Conservation (phyloP, 2,888 invertebrate genomes). For the Macrosoma leucophasiata region DNA sequence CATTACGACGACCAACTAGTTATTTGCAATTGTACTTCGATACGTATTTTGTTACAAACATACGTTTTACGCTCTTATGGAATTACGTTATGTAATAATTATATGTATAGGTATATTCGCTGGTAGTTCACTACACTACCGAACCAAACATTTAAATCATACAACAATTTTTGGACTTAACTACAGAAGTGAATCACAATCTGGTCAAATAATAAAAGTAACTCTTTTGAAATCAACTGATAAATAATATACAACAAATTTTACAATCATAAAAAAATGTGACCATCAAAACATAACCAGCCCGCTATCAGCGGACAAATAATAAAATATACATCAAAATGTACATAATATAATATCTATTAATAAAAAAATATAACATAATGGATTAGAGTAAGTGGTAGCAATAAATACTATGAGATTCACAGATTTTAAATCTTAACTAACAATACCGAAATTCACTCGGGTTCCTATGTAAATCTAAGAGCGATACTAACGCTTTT, state of each 20-base stretch:
- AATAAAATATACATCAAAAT: slow-evolving; percentile 76
- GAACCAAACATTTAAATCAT: slow-evolving; percentile 45
- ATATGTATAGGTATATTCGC: slow-evolving; percentile 32
- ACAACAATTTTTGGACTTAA: slow-evolving; percentile 53
- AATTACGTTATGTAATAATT: slow-evolving; percentile 34
- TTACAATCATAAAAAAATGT: slow-evolving; percentile 67
- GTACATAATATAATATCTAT: slow-evolving; percentile 74
- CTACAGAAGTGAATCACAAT: slow-evolving; percentile 55
- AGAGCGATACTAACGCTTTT: slow-evolving; percentile 67
- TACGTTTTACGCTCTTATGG: slow-evolving; percentile 56
- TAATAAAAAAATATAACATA: slow-evolving; percentile 70
- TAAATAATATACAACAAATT: slow-evolving; percentile 72
- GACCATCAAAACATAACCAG: slow-evolving; percentile 67
- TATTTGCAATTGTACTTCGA: slow-evolving; percentile 72
- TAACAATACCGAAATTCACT: slow-evolving; percentile 71
- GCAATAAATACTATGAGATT: slow-evolving; percentile 76
- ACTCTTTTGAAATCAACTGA: slow-evolving; percentile 58
- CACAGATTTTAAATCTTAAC: slow-evolving; percentile 75
- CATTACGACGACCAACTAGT: slow-evolving; percentile 50
- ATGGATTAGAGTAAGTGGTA: slow-evolving; percentile 71
- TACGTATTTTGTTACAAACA: slow-evolving; percentile 71
- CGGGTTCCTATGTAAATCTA: slow-evolving; percentile 63
- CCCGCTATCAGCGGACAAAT: slow-evolving; percentile 63
- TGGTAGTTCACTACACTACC: slow-evolving; percentile 40
- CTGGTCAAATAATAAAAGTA: slow-evolving; percentile 52